Evolutionary conservation across 1,140 invertebrate species (phyloP).

Genomic region (Zaprionus vittiger): DNA sequence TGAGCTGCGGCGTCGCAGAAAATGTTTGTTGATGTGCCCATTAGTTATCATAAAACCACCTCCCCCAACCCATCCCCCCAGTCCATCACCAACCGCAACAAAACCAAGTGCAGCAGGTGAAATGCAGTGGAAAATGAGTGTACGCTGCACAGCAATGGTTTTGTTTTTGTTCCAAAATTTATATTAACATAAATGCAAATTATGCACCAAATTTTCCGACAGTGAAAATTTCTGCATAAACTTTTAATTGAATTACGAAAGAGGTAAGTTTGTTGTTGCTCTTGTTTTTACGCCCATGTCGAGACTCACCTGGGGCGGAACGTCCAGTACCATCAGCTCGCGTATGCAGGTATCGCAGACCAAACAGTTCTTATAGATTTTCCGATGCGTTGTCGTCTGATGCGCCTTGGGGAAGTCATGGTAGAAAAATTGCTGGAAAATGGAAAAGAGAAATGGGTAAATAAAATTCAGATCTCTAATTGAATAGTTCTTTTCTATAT

Average conservation of each 20-base stretch:
- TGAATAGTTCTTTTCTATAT: not conserved
- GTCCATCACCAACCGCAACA: not conserved
- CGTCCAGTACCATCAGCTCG: constrained; percentile 84
- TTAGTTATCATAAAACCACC: constrained; percentile 12
- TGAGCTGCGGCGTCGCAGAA: constrained; percentile 10
- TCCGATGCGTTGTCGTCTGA: constrained; percentile 78
- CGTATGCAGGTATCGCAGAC: constrained; percentile 84
- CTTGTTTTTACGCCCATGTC: not conserved
- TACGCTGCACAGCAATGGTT: not conserved
- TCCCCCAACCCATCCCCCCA: not conserved
- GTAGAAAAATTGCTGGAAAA: constrained; percentile 84
- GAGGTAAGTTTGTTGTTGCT: constrained; percentile 27
- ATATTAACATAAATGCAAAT: constrained; percentile 8
- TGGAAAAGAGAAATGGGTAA: constrained; percentile 30
- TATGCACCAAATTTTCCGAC: not conserved
- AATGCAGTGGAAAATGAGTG: constrained; percentile 60
- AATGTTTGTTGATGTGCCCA: constrained; percentile 42
- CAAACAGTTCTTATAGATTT: constrained; percentile 84
- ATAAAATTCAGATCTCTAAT: constrained; percentile 16
- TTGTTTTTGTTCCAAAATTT: not conserved
- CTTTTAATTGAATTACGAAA: constrained; percentile 59
- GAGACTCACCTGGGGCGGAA: constrained; percentile 83
- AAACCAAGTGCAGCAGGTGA: constrained; percentile 14
- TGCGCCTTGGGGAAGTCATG: constrained; percentile 84
- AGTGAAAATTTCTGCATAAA: constrained; percentile 15